These are phyloP conservation scores for Hucho hucho DNA, from an alignment of 2,113 vertebrate species.

Conservation along the genomic window DNA sequence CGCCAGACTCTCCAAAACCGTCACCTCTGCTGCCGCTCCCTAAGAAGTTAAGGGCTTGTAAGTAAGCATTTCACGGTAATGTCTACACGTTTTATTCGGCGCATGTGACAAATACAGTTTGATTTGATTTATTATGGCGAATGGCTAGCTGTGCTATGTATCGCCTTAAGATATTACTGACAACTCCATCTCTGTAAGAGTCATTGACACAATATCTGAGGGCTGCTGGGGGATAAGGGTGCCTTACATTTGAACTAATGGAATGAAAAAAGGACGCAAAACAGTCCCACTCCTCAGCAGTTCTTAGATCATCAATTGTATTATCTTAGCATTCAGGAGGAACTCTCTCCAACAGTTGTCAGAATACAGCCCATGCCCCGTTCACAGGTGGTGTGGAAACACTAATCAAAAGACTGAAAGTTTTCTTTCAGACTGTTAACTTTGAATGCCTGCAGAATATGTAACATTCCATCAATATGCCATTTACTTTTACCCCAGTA, in stretches of 20 bases:
- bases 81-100: too few relatives aligned
- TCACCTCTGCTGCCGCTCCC: too few relatives aligned
- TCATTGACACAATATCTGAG: neutral
- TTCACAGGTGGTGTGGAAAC: neutral
- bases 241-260: neutral
- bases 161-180: neutral
- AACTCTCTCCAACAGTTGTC: slow-evolving; percentile 2
- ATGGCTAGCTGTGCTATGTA: neutral
- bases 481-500: neutral
- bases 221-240: neutral
- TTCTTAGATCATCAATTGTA: neutral
- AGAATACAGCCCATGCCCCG: neutral
- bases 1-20: too few relatives aligned
- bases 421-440: neutral
- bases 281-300: neutral
- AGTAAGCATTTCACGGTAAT: too few relatives aligned
- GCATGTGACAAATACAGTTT: too few relatives aligned
- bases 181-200: neutral
- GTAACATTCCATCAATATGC: neutral
- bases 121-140: neutral
- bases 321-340: neutral
- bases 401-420: neutral
- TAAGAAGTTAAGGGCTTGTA: too few relatives aligned
- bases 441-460: neutral
- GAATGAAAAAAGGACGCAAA: neutral